Evolutionary conservation across 2,797 vertebrate species (phyloP).

Genomic region (Eutrigla gurnardus): DNA sequence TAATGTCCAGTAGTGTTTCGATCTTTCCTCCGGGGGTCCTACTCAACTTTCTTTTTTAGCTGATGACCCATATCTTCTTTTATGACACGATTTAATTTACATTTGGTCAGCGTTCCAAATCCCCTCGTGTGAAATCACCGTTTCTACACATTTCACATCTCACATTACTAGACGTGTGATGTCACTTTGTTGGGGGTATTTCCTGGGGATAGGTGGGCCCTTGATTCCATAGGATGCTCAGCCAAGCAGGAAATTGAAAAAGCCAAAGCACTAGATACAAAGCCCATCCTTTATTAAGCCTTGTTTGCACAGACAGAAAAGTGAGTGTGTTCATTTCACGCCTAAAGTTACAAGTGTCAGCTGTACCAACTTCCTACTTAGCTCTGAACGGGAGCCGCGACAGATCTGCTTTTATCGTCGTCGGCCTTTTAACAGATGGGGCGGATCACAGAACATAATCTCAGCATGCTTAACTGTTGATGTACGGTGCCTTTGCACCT

Average conservation of each 20-base stretch:
- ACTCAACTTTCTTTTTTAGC: constrained; percentile 41
- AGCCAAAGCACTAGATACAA: constrained; percentile 73
- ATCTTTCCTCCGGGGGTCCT: constrained; percentile 45
- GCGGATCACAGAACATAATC: constrained; percentile 55
- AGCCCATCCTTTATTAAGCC: constrained; percentile 81
- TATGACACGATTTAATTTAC: constrained; percentile 53
- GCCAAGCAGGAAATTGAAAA: constrained; percentile 85
- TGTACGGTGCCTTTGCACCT: constrained; percentile 41
- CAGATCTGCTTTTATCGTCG: constrained; percentile 47
- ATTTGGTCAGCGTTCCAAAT: constrained; percentile 51
- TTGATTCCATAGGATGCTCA: constrained; percentile 73
- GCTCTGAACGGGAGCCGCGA: constrained; percentile 42
- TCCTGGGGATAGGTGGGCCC: constrained; percentile 69
- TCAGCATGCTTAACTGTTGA: constrained; percentile 44
- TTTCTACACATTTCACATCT: constrained; percentile 51
- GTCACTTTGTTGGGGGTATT: constrained; percentile 66
- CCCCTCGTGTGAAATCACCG: constrained; percentile 44
- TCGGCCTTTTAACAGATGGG: constrained; percentile 51
- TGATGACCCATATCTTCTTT: constrained; percentile 51
- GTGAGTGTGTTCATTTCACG: constrained; percentile 78
- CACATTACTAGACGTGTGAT: constrained; percentile 61
- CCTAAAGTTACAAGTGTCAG: constrained; percentile 75
- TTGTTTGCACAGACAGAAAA: constrained; percentile 82
- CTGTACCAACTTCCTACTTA: constrained; percentile 54
- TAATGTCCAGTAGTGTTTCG: constrained; percentile 42